These are phyloP conservation scores for Drosophila athabasca DNA, from an alignment of 1,140 invertebrate genomes.

Conservation along the genomic window DNA sequence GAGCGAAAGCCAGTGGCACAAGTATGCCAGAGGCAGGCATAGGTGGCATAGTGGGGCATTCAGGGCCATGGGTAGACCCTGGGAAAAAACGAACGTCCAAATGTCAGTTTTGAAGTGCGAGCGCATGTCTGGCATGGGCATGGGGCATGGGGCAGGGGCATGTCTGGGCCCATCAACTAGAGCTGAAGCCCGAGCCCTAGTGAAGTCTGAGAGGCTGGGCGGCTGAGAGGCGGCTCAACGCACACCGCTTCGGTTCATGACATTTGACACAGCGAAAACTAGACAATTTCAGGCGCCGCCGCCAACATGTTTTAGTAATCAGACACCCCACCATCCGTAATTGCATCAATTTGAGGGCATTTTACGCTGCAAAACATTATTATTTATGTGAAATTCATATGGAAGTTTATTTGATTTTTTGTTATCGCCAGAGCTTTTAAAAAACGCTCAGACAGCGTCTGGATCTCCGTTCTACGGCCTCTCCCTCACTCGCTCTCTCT, in stretches of 20 bases:
- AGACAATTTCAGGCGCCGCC: conserved; percentile 37
- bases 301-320: conserved; percentile 40
- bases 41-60: too few relatives aligned
- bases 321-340: conserved; percentile 23
- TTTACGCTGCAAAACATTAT: conserved; percentile 27
- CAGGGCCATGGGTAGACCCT: conserved; percentile 4
- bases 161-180: conserved; percentile 34
- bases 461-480: conserved; percentile 13
- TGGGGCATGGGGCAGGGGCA: too few relatives aligned
- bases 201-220: conserved; percentile 9
- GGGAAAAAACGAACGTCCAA: conserved; percentile 73
- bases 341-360: conserved; percentile 34
- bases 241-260: conserved; percentile 44
- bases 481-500: background rate
- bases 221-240: conserved; percentile 4
- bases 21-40: too few relatives aligned
- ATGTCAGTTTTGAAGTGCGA: conserved; percentile 72
- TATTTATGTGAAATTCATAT: conserved; percentile 41
- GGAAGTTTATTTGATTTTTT: conserved; percentile 24
- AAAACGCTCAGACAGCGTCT: conserved; percentile 34
- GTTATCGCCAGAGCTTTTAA: conserved; percentile 22
- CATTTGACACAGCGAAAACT: conserved; percentile 48
- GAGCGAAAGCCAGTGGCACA: too few relatives aligned
- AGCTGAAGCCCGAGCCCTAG: conserved; percentile 7
- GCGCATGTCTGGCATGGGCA: conserved; percentile 2